These are phyloP conservation scores for Pterocles burchelli DNA, from an alignment of 2,113 vertebrate species.

Conservation along the genomic window DNA sequence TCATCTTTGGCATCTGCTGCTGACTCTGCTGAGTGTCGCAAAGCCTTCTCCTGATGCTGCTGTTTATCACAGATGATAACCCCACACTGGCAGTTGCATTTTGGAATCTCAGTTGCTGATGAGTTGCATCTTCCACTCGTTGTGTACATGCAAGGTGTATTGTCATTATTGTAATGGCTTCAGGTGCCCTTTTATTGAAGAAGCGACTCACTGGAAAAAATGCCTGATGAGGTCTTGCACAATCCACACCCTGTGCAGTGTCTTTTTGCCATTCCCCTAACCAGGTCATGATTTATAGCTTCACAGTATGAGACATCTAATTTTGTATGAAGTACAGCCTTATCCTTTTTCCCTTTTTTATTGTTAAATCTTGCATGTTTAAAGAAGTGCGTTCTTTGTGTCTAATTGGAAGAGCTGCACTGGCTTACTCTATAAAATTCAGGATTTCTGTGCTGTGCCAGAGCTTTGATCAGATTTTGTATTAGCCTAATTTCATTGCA, in stretches of 20 bases:
- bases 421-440: not conserved
- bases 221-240: not conserved
- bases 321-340: not conserved
- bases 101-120: too few species aligned
- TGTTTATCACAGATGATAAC: not conserved
- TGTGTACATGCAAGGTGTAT: accelerated
- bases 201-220: not conserved
- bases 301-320: accelerated
- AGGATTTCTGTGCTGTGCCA: not conserved
- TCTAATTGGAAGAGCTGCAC: not conserved
- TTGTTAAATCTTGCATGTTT: not conserved
- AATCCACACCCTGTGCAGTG: not conserved
- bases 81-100: not conserved
- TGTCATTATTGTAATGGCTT: not conserved
- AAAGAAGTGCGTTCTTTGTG: accelerated
- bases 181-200: not conserved
- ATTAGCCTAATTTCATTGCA: not conserved
- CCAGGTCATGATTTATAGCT: not conserved
- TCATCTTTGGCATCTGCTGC: not conserved
- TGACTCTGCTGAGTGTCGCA: not conserved
- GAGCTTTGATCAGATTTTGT: not conserved
- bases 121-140: not conserved
- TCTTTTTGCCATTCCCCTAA: not conserved
- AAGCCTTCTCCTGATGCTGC: not conserved
- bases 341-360: not conserved